Conservation (phyloP, 2,797 vertebrate species). For the Oceanodroma leucorhoa region DNA sequence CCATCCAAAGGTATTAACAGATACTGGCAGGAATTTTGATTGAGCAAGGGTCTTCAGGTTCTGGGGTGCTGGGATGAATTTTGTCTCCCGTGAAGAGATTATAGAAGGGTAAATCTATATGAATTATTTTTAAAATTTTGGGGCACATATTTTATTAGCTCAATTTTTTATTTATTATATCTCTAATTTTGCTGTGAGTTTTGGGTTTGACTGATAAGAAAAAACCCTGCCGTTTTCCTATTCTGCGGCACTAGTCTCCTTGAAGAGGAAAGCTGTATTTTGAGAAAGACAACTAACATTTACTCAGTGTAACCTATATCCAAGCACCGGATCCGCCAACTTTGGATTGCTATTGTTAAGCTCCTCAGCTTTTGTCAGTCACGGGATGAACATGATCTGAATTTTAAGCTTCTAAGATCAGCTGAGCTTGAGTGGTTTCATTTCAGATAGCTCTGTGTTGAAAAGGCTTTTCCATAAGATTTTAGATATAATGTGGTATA, state of each 20-base stretch:
- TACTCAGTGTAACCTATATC: constrained; percentile 40
- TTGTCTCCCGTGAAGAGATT: not conserved
- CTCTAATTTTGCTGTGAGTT: not conserved
- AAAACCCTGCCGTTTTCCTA: not conserved
- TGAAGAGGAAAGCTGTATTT: constrained; percentile 9
- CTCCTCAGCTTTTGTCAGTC: constrained; percentile 4
- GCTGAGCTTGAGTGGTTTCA: not conserved
- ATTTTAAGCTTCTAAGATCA: constrained; percentile 23
- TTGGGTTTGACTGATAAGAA: not conserved
- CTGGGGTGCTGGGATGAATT: not conserved
- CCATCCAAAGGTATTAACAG: not conserved
- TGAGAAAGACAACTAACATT: constrained; percentile 29
- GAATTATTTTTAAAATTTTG: not conserved
- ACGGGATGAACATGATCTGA: not conserved
- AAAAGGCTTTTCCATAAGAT: not conserved
- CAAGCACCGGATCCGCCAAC: not conserved
- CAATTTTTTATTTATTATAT: not conserved
- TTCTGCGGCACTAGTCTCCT: not conserved
- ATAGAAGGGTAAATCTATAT: not conserved
- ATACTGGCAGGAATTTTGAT: not conserved
- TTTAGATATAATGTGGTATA: not conserved
- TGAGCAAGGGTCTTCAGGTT: not conserved
- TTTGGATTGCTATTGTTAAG: constrained; percentile 22
- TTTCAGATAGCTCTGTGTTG: not conserved
- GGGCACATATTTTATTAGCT: not conserved